Evolutionary conservation across 2,888 invertebrate genomes (phyloP), one percentile per base, ranked within the genome.

Genomic region (Stenchaetothrips biformis): DNA sequence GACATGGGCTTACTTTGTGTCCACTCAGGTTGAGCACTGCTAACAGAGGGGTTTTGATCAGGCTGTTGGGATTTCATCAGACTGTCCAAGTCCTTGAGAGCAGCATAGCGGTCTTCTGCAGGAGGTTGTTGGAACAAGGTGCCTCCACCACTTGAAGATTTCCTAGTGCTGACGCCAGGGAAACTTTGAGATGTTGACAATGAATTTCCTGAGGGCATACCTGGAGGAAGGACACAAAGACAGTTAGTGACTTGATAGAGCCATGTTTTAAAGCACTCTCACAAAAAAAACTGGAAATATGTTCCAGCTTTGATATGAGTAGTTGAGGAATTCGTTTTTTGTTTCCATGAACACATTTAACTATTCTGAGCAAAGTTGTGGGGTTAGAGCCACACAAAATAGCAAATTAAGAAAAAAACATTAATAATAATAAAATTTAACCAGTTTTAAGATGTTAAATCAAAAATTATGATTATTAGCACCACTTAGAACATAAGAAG

Each of bases 31-130:
- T 37, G 78, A 27, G 78, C 37, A 37, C 37, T 37, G 37, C 37
- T 37, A 37, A 37, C 37, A 37, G 37, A 2, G 77, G 77, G 80
- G 80, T 67, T 80, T 79, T 62, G 81, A 48, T 82, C 81, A 48
- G 82, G 62, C 67, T 82, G 83, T 82, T 86, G 85, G 79, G 83
- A 84, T 83, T 89, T 89, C 88, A 91, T 90, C 82, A 90, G 85
- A 79, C 88, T 89, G 85, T 98, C 97, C 85, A 98, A 90, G 88
- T 97, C 97, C 87, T 97, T 96, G 82, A 98, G 90, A 79, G 98
- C 97, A 83, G 98, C 97, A 88, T 98, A 98, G 84, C 95, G 93
- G 88, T 98, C 98, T 89, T 94, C 95, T 85, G 91, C 86, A 27
- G 88, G 87, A 74, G 86, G 86, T 79, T 82, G 83, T 74, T 48